A percentile compares a stretch with the other conserved stretches of the same genome.
Conservation (phyloP, 2,113 vertebrate genomes). For the Labeo catla region DNA sequence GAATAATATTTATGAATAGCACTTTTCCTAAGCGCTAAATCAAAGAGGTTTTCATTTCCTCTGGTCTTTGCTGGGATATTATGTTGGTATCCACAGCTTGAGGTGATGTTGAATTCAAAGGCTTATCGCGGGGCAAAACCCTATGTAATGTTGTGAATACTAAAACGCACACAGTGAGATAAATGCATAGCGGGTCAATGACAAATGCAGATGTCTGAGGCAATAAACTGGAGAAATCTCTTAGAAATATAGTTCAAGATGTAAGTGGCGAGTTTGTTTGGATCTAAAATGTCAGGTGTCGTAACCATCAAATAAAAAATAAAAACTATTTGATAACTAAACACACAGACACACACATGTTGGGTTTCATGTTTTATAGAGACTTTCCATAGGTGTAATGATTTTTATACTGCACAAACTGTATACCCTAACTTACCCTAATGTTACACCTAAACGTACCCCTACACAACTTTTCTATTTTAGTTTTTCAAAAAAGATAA, state of each 20-base stretch:
- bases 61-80: conserved; percentile 10
- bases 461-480: too few relatives aligned
- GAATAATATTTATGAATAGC: not conserved
- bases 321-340: not conserved
- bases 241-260: not conserved
- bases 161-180: not conserved
- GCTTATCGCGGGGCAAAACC: not conserved
- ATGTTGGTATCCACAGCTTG: conserved; percentile 11
- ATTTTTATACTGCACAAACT: too few relatives aligned
- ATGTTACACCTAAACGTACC: too few relatives aligned
- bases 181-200: not conserved
- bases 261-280: not conserved
- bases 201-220: not conserved
- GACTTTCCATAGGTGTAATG: too few relatives aligned
- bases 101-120: conserved; percentile 28
- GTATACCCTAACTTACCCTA: too few relatives aligned
- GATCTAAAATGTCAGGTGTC: not conserved
- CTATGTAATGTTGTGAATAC: conserved; percentile 21
- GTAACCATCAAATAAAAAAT: not conserved
- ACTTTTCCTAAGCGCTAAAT: conserved; percentile 8
- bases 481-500: too few relatives aligned
- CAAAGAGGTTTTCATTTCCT: conserved; percentile 12
- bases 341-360: not conserved
- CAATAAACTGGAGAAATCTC: not conserved
- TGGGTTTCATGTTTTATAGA: too few relatives aligned